Base-by-base conservation (phyloP, 1,140 invertebrate genomes). In the Heliconius hermathena region DNA sequence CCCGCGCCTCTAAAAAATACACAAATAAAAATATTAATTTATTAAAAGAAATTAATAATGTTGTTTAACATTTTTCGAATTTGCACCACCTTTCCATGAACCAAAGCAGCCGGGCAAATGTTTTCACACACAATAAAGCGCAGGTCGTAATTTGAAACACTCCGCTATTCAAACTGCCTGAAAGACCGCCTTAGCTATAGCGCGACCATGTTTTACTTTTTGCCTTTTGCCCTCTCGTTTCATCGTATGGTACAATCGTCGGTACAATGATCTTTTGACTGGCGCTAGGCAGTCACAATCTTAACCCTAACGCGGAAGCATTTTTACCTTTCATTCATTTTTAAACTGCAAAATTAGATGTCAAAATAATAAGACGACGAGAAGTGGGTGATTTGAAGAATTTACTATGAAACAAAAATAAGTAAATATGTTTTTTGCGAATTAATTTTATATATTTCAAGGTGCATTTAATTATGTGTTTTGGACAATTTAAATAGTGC, bases 181-280 rank as follows among this genome's bases (percentile, higher is more conserved):
- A 87, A 88, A 89, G 84, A 83, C 71, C 81, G 77, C 79, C 75
- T 79, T 77, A 73, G 84, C 79, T 81, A 82, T 80, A 80, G 78
- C 78, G 75, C 76, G 29, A 70, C 74, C 77, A 81, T 82, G 80
- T 84, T 82, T 75, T 78, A 76, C 76, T 80, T 82, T 83, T 85
- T 81, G 77, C 84, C 75, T 82, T 85, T 87, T 83, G 80, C 81
- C 81, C 83, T 87, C 70, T 82, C 81, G 85, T 85, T 84, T 73
- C 76, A 79, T 49, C 77, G 72, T 78, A 74, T 78, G 76, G 82
- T 76, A 88, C 87, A 86, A 84, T 82, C 82, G 80, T 85, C 73
- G 82, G 81, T 76, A 92, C 90, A 92, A 92, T 89, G 87, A 88
- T 90, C 88, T 91, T 91, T 91, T 92, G 87, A 90, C 87, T 88